Evolutionary conservation across 2,888 invertebrate genomes (phyloP), one percentile per base, ranked within the genome.

Genomic region (Hypselothyrea guttata): DNA sequence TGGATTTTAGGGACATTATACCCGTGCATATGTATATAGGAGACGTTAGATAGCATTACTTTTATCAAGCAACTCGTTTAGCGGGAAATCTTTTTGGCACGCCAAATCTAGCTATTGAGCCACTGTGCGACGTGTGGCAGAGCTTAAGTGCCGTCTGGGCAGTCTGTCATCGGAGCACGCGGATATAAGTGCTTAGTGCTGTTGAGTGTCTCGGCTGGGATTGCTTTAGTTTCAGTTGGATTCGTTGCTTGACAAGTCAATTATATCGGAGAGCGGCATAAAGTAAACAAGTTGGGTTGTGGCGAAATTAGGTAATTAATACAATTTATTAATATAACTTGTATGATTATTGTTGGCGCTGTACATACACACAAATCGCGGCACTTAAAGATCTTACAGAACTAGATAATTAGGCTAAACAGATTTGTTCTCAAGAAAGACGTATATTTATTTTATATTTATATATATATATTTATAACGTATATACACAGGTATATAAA

Each of bases 171-270:
- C 38, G n/a, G 38, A 5, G 16, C 3, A 4, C n/a, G n/a, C n/a
- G 11, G 11, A n/a, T 49, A 63, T 81, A 71, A 84, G 74, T 82
- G 85, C 79, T 74, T 79, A 77, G 60, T 51, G 59, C 38, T 71
- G 72, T 71, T 64, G 67, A 72, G 56, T 75, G 72, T 67, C 22
- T 22, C 64, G 33, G 11, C 27, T 52, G 16, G 38, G 59, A 62
- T 55, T 38, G 48, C 38, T 45, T 22, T 33, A 13, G 12, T 15
- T 52, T 22, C 7, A 30, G 13, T 5, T 18, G 11, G 11, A 8
- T 40, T 27, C 35, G 38, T 8, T 58, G 18, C 34, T n/a, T 40
- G 42, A 35, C 37, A 51, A 62, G 52, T 71, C 74, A 74, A 77
- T 62, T 71, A 52, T 37, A 45, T 35, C 52, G 9, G 5, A 16